Conservation (phyloP, 2,113 vertebrate species). For the Equus quagga region DNA sequence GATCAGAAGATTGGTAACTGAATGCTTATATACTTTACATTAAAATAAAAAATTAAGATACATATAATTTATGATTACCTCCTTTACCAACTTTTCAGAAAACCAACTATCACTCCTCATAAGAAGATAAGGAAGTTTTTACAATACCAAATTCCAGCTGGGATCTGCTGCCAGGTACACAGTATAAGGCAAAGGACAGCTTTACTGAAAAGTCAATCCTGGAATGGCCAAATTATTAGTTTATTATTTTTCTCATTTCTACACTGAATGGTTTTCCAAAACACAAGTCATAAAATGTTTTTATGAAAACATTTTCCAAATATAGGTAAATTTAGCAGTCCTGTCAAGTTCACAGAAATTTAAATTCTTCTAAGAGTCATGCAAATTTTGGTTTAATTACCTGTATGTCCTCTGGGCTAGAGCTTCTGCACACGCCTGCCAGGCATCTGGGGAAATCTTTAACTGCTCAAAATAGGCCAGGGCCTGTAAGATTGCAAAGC, state of each 20-base stretch:
- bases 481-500: slow-evolving; percentile 88
- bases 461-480: slow-evolving; percentile 98
- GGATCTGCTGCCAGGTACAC: neutral
- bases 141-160: neutral
- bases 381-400: slow-evolving; percentile 84
- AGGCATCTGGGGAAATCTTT: slow-evolving; percentile 97
- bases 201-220: slow-evolving; percentile 14
- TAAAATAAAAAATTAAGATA: slow-evolving; percentile 34
- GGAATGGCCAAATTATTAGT: neutral
- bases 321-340: slow-evolving; percentile 41
- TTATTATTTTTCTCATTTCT: slow-evolving; percentile 36
- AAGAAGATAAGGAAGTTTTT: slow-evolving; percentile 7
- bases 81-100: slow-evolving; percentile 6
- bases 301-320: slow-evolving; percentile 13
- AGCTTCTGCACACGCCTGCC: slow-evolving; percentile 98
- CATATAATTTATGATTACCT: neutral
- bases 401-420: slow-evolving; percentile 95
- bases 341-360: neutral
- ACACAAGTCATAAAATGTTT: slow-evolving; percentile 33
- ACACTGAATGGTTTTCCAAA: slow-evolving; percentile 52
- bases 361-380: slow-evolving; percentile 14
- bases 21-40: neutral
- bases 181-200: neutral
- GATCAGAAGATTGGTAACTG: neutral
- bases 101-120: neutral